Conservation (phyloP, 2,797 vertebrate species). For the Arrhamphus sclerolepis region DNA sequence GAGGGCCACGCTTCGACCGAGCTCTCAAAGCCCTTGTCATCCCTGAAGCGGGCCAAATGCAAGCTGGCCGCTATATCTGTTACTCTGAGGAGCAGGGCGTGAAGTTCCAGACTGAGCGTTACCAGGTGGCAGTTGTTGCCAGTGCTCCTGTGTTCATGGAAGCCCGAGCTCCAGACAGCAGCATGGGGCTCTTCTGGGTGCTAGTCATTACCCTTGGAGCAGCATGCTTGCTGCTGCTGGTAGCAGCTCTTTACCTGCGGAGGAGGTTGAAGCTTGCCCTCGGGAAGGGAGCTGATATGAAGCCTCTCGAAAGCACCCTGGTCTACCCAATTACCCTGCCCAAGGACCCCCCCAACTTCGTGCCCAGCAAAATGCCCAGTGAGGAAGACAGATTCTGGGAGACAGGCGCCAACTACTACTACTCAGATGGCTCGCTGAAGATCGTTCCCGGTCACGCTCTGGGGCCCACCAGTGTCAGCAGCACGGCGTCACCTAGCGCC, state of each 20-base stretch:
- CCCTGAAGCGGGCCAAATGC: slow-evolving; percentile 79
- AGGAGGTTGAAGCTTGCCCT: slow-evolving; percentile 88
- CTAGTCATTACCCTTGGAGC: slow-evolving; percentile 90
- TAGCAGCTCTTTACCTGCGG: slow-evolving; percentile 88
- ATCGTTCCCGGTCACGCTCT: slow-evolving; percentile 94
- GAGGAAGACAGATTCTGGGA: slow-evolving; percentile 98
- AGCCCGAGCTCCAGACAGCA: slow-evolving; percentile 87
- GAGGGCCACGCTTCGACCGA: slow-evolving; percentile 83
- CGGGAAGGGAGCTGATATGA: slow-evolving; percentile 88
- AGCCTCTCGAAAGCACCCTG: slow-evolving; percentile 90
- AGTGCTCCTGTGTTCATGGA: slow-evolving; percentile 87
- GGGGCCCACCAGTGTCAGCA: slow-evolving; percentile 82
- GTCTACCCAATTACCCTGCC: slow-evolving; percentile 94
- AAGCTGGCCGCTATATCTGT: slow-evolving; percentile 88
- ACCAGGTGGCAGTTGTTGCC: slow-evolving; percentile 87
- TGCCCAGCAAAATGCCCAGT: slow-evolving; percentile 86
- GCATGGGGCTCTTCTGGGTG: slow-evolving; percentile 91
- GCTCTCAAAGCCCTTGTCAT: slow-evolving; percentile 88
- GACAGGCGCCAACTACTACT: slow-evolving; percentile 92
- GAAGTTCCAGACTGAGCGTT: slow-evolving; percentile 86
- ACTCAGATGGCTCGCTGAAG: slow-evolving; percentile 94
- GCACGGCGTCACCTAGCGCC: slow-evolving; percentile 87
- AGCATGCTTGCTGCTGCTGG: slow-evolving; percentile 87
- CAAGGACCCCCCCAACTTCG: slow-evolving; percentile 90
- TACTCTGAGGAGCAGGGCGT: slow-evolving; percentile 90